Evolutionary conservation across 2,113 vertebrate genomes (phyloP), one percentile per base, ranked within the genome.

Genomic region (Progne subis): DNA sequence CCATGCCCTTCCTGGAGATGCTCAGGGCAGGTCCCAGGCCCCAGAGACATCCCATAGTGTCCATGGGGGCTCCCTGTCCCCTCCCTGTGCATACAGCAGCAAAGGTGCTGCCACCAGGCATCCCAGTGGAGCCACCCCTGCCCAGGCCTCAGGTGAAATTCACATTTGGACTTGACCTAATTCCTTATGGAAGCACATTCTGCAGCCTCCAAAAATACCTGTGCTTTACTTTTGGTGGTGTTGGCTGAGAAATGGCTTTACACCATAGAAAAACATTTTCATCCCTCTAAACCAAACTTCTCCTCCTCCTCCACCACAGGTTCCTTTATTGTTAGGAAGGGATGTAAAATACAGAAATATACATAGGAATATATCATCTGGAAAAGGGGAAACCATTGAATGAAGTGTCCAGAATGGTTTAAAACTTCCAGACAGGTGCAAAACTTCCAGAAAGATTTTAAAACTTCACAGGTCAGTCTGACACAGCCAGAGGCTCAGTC

Each of bases 81-180:
- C 29, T 17, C 0, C 19, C n/a, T 9, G 8, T 15, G 31, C 47
- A 15, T 3, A 9, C 61, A 49, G 25, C 1, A 3, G 43, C 4
- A 3, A 18, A 53, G 14, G 26, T 20, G 19, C 55, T 86, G 34
- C 41, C 50, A 44, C 20, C 67, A 39, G 7, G 24, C 23, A 53
- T 2, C 65, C 1, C 2, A 43, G 29, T 13, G 26, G 49, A 82
- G 55, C 46, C 47, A 50, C 18, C 20, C 21, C 65, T 23, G 1
- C 14, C n/a, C 59, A 57, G 24, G 18, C 49, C 24, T 60, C 69
- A 32, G 1, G 0, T 34, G 60, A 26, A 14, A 61, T 52, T 76
- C 18, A 7, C 4, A 20, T 11, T 56, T 75, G 57, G 52, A 65
- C 43, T 32, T 46, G 18, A 26, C 46, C 41, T 80, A 82, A 65